Evolutionary conservation across 2,113 vertebrate genomes (phyloP).

Genomic region (Rhinoptilus africanus): DNA sequence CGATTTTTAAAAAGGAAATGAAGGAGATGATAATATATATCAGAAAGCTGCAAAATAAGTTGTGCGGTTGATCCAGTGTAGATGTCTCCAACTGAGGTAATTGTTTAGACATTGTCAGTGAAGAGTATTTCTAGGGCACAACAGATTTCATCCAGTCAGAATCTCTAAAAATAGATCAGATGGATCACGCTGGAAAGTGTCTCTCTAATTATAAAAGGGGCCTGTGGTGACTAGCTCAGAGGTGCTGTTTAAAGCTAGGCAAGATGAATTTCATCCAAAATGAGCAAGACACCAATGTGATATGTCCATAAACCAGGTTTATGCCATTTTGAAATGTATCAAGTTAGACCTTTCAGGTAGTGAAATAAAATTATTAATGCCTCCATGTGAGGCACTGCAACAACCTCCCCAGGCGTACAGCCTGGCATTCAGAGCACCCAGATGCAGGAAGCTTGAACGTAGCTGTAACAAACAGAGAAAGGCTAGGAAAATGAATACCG

Average conservation of each 20-base stretch:
- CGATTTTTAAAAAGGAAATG: background rate
- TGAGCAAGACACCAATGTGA: background rate
- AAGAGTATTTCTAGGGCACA: background rate
- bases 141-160: slow-evolving; percentile 26
- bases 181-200: background rate
- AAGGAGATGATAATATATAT: background rate
- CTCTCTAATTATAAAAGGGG: background rate
- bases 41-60: background rate
- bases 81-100: background rate
- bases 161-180: slow-evolving; percentile 13
- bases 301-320: background rate
- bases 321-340: background rate
- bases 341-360: background rate
- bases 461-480: background rate
- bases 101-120: background rate
- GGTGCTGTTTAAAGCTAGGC: background rate
- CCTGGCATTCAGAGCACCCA: background rate
- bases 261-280: background rate
- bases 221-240: background rate
- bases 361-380: background rate
- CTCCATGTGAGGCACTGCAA: background rate
- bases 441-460: background rate
- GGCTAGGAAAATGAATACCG: background rate
- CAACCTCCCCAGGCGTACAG: background rate
- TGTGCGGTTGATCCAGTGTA: background rate